phyloP scores from a whole-genome alignment of 2,888 invertebrate genomes.

The Subacronicta megacephala region DNA sequence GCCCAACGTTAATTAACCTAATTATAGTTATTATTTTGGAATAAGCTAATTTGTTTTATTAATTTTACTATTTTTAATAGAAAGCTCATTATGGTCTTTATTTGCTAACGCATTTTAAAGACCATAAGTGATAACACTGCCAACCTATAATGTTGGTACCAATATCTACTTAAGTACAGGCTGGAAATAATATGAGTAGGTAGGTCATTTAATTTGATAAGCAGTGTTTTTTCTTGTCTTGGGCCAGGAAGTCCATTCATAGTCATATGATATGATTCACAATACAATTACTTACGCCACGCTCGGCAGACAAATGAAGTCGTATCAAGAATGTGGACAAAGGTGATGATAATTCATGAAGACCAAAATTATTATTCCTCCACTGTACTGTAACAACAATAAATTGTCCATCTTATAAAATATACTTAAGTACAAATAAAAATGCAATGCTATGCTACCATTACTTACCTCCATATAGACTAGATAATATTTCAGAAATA shows the following conservation, averaged over 20 bases:
- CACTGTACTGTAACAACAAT: too few species aligned
- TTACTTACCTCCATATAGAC: too few species aligned
- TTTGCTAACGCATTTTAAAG: constrained; percentile 13
- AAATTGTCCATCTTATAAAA: too few species aligned
- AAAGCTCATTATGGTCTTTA: not conserved
- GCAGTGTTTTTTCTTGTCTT: constrained; percentile 12
- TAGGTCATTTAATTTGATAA: constrained; percentile 32
- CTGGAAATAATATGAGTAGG: constrained; percentile 27
- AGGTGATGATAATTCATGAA: too few species aligned
- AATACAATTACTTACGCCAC: not conserved
- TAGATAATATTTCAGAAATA: too few species aligned
- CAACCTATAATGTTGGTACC: constrained; percentile 9
- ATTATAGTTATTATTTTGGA: too few species aligned
- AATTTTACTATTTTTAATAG: not conserved
- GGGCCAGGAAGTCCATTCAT: too few species aligned
- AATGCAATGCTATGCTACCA: too few species aligned
- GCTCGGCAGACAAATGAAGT: too few species aligned
- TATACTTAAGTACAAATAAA: too few species aligned
- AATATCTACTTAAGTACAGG: constrained; percentile 20
- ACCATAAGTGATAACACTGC: constrained; percentile 42
- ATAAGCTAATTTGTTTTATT: constrained; percentile 18
- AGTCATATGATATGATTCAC: not conserved
- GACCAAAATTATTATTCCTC: too few species aligned
- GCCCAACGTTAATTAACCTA: constrained; percentile 10
- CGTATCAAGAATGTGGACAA: too few species aligned